Evolutionary conservation across 1,140 invertebrate species (phyloP), one percentile per base, ranked within the genome.

Genomic region (Pollicipes pollicipes): DNA sequence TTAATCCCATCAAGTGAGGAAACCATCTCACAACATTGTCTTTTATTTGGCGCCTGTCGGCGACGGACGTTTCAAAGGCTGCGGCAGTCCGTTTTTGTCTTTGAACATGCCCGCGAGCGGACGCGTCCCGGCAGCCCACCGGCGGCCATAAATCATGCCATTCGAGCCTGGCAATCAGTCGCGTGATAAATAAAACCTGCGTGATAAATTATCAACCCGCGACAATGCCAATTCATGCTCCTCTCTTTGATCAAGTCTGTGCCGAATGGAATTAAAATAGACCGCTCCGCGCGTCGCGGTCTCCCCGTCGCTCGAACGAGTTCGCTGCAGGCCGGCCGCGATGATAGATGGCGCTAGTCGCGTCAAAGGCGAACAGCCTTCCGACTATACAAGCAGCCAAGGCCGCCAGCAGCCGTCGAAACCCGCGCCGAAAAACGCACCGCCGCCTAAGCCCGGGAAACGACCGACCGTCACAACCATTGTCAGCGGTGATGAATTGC

Each of bases 1-100:
- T 58, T 58, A 58, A 58, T 58, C 45, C 45, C 45, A 58, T 58
- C 45, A 58, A 17, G 45, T 58, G 45, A 58, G 45, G 45, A 58
- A 58, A 58, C 45, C 45, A 58, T 58, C 45, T 58, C 45, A 58
- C 45, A 58, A 58, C 45, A 58, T 58, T 58, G 45, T 58, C 45
- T 58, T 58, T 58, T 21, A 58, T 10, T 24, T 21, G 45, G 45
- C 45, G 45, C 24, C 45, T 58, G 45, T 58, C 45, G 45, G 45
- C 45, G 45, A 58, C 45, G 45, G 45, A 21, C 45, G 45, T 58
- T 58, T 58, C 45, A 58, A 58, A 58, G 45, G 45, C 45, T 58
- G 45, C 45, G 45, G 13, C 45, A 2, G 45, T 58, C 21, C 45
- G 45, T 58, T 58, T 58, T 58, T 58, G 45, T 58, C 45, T 10